phyloP scores from a whole-genome alignment of 2,797 vertebrate species.

The Argya squamiceps region DNA sequence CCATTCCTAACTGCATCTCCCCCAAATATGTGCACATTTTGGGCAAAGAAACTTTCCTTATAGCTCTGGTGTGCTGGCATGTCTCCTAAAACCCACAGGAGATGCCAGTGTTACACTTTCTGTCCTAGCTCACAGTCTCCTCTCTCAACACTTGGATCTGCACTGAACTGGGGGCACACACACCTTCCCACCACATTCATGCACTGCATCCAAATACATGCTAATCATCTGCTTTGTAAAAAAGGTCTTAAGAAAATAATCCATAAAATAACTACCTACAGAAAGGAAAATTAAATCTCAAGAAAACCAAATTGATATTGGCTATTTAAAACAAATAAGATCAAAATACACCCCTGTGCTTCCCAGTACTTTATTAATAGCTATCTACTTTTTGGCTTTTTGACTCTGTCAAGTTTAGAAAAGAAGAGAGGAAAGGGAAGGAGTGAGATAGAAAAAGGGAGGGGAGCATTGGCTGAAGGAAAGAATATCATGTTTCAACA shows the following conservation, averaged over 20 bases:
- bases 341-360: neutral
- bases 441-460: neutral
- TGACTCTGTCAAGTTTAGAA: neutral
- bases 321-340: constrained; percentile 6
- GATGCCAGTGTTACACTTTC: rapidly evolving
- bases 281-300: neutral
- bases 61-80: neutral
- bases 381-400: neutral
- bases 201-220: rapidly evolving
- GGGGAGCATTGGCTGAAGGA: constrained; percentile 9
- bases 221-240: neutral
- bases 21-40: neutral
- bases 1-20: neutral
- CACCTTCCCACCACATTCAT: neutral
- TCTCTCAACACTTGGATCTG: neutral
- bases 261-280: neutral
- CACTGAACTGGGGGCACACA: neutral
- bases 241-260: neutral
- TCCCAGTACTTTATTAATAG: neutral
- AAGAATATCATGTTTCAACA: constrained; percentile 72
- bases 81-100: neutral
- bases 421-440: neutral
- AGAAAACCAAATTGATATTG: neutral
- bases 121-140: rapidly evolving
- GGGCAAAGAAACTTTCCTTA: neutral